Percentiles rank a stretch among this genome's conserved stretches.
phyloP scores from a whole-genome alignment of 2,797 vertebrate genomes.

The Valencia hispanica region DNA sequence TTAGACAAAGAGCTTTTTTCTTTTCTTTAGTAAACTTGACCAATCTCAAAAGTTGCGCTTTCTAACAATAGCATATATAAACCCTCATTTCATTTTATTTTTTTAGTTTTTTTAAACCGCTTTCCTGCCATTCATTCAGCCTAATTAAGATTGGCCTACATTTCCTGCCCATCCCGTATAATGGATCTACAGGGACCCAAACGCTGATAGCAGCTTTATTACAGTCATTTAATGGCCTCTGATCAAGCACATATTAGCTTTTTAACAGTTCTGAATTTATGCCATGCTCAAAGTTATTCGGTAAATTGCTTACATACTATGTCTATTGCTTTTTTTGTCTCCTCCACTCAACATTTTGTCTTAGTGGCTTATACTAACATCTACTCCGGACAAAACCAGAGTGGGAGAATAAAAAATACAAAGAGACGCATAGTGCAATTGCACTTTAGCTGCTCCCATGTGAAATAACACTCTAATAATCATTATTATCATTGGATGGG shows the following conservation, averaged over 20 bases:
- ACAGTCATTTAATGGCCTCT: constrained; percentile 10
- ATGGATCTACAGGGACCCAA: constrained; percentile 8
- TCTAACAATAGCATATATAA: background rate
- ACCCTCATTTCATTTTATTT: background rate
- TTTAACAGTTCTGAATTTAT: constrained; percentile 9
- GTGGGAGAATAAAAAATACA: background rate
- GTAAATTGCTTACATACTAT: background rate
- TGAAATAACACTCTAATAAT: constrained; percentile 86
- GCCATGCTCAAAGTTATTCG: background rate
- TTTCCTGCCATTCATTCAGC: background rate
- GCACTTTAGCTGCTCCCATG: constrained; percentile 83
- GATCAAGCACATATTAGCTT: constrained; percentile 12
- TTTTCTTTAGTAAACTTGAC: background rate
- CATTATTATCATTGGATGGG: constrained; percentile 81
- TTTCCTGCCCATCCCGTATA: constrained; percentile 4
- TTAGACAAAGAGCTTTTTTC: background rate
- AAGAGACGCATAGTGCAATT: background rate
- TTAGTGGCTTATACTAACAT: background rate
- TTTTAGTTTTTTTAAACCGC: background rate
- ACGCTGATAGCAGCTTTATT: constrained; percentile 40
- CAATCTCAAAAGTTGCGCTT: background rate
- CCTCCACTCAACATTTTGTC: background rate
- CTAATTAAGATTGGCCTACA: background rate
- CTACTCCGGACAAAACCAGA: constrained; percentile 8
- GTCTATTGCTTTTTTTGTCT: background rate